Percentiles rank a stretch among this genome's conserved stretches.
Evolutionary conservation across 2,797 vertebrate genomes (phyloP).

Genomic region (Pangasius macronema): DNA sequence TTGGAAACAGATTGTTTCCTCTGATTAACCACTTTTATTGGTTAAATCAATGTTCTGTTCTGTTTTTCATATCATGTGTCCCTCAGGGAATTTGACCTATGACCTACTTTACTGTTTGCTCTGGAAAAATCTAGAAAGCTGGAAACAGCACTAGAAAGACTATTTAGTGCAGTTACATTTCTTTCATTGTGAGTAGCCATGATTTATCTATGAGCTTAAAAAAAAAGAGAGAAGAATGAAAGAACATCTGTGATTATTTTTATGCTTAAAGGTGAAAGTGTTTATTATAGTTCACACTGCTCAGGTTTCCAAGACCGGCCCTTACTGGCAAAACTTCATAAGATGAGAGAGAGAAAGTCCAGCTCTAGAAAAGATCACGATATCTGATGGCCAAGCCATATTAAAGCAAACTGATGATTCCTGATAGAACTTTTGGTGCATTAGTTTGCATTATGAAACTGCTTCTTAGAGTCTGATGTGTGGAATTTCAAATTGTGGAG

Average conservation of each 20-base stretch:
- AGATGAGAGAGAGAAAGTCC: neutral
- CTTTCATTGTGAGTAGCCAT: neutral
- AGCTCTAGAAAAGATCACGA: neutral
- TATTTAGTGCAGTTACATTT: neutral
- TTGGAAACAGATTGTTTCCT: neutral
- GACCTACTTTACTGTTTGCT: neutral
- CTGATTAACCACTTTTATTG: neutral
- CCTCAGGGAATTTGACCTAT: slow-evolving; percentile 20
- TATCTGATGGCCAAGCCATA: neutral
- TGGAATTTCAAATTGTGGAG: neutral
- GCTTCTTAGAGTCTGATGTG: too few relatives aligned
- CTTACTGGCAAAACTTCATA: neutral
- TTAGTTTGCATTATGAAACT: neutral
- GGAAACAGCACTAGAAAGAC: neutral
- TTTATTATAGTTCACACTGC: neutral
- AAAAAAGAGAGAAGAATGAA: neutral
- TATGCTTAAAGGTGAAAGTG: slow-evolving; percentile 22
- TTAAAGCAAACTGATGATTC: neutral
- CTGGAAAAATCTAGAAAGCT: slow-evolving; percentile 9
- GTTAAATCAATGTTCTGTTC: neutral
- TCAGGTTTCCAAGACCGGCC: neutral
- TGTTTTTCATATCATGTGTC: slow-evolving; percentile 9
- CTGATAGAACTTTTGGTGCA: neutral
- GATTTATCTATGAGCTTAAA: neutral
- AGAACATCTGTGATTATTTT: neutral